phyloP scores from a whole-genome alignment of 2,797 vertebrate species.

The Tauraco hartlaubi region DNA sequence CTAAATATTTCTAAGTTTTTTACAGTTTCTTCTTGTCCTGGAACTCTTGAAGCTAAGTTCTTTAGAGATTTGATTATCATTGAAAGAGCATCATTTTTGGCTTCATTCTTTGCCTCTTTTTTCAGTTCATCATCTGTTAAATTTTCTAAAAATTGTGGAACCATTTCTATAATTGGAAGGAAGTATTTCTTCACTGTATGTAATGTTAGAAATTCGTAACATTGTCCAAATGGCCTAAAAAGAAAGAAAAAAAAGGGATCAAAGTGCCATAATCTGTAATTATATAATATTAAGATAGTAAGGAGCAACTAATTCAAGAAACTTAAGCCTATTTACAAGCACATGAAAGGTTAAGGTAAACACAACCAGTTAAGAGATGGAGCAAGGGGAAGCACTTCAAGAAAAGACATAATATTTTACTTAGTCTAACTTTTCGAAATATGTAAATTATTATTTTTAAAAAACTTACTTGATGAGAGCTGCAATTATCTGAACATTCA shows the following conservation, averaged over 20 bases:
- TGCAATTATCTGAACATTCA: slow-evolving; percentile 99
- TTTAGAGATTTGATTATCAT: slow-evolving; percentile 99
- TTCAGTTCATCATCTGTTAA: slow-evolving; percentile 99
- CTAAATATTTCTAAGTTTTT: slow-evolving; percentile 99
- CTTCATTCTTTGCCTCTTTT: slow-evolving; percentile 99
- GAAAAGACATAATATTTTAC: background rate
- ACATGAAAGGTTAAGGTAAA: background rate
- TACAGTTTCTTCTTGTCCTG: slow-evolving; percentile 99
- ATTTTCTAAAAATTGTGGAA: slow-evolving; percentile 99
- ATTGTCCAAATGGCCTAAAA: slow-evolving; percentile 97
- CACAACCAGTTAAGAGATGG: background rate
- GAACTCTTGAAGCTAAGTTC: slow-evolving; percentile 98
- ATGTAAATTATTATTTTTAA: background rate
- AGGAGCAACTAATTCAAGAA: background rate
- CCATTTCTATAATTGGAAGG: slow-evolving; percentile 99
- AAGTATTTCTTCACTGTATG: slow-evolving; percentile 99
- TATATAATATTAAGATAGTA: background rate
- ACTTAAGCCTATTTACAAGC: background rate
- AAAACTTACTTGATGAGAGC: slow-evolving; percentile 97
- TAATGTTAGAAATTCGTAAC: slow-evolving; percentile 99
- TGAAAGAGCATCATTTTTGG: slow-evolving; percentile 99
- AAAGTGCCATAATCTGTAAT: background rate
- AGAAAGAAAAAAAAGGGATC: slow-evolving; percentile 19
- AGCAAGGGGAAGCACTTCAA: background rate
- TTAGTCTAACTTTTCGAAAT: background rate